These are phyloP conservation scores for Squalus acanthias DNA, from an alignment of 2,797 vertebrate species.

Conservation along the genomic window DNA sequence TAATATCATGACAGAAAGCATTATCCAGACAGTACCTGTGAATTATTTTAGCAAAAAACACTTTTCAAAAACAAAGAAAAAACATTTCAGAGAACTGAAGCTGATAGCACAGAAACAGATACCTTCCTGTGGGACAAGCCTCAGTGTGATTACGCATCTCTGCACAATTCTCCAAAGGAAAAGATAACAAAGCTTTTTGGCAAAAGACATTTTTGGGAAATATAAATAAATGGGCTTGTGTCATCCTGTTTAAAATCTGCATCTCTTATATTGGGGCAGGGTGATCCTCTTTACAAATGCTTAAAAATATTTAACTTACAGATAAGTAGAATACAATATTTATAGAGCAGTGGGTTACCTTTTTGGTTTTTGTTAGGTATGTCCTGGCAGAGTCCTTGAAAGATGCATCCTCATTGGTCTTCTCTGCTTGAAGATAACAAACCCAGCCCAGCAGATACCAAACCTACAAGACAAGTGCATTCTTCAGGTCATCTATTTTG, in stretches of 20 bases:
- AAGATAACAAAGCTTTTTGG: slow-evolving; percentile 54
- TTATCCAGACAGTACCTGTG: slow-evolving; percentile 51
- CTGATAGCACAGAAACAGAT: slow-evolving; percentile 60
- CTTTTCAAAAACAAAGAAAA: slow-evolving; percentile 59
- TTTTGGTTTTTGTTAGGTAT: slow-evolving; percentile 65
- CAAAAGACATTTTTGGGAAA: slow-evolving; percentile 54
- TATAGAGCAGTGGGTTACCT: slow-evolving; percentile 56
- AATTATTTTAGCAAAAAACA: slow-evolving; percentile 60
- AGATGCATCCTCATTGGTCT: slow-evolving; percentile 52
- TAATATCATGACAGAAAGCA: slow-evolving; percentile 33
- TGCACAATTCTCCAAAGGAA: slow-evolving; percentile 59
- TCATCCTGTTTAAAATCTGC: slow-evolving; percentile 45
- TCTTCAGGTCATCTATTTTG: slow-evolving; percentile 47
- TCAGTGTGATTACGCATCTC: slow-evolving; percentile 55
- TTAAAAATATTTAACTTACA: not conserved
- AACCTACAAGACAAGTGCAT: slow-evolving; percentile 57
- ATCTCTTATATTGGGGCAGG: not conserved
- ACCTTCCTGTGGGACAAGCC: slow-evolving; percentile 50
- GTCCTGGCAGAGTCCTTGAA: slow-evolving; percentile 59
- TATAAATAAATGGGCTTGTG: slow-evolving; percentile 56
- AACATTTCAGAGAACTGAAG: slow-evolving; percentile 55
- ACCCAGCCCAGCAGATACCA: slow-evolving; percentile 69
- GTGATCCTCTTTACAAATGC: not conserved
- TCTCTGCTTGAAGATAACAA: slow-evolving; percentile 61
- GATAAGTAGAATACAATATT: slow-evolving; percentile 43